Conservation (phyloP, 1,140 invertebrate genomes). For the Microplitis demolitor region DNA sequence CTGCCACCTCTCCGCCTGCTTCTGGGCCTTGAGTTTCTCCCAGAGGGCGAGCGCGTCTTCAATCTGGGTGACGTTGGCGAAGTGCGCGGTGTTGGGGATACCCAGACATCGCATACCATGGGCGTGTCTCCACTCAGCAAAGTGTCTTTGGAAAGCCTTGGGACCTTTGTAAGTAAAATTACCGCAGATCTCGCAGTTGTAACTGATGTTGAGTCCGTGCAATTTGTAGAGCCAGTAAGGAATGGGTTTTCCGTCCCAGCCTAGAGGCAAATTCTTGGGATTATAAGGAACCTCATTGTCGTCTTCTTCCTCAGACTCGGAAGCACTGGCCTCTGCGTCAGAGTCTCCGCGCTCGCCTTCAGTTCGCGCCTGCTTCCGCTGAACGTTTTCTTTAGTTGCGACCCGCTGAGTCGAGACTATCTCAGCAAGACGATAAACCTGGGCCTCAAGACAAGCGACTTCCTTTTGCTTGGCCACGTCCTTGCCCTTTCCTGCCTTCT, state of each 20-base stretch:
- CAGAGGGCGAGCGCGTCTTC: constrained; percentile 97
- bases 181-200: constrained; percentile 99
- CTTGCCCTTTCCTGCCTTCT: constrained; percentile 68
- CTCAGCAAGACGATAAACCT: constrained; percentile 86
- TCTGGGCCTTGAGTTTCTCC: constrained; percentile 95
- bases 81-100: constrained; percentile 99
- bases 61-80: constrained; percentile 99
- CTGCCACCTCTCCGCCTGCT: constrained; percentile 94
- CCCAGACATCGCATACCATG: constrained; percentile 99
- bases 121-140: constrained; percentile 99
- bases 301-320: constrained; percentile 84
- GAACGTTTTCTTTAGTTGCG: constrained; percentile 97
- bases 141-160: constrained; percentile 99
- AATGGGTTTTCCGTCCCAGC: constrained; percentile 99
- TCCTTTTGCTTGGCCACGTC: constrained; percentile 80
- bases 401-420: constrained; percentile 81
- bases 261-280: constrained; percentile 97
- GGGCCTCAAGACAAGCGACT: constrained; percentile 84
- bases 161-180: constrained; percentile 99
- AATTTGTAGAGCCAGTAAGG: constrained; percentile 99
- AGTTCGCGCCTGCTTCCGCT: constrained; percentile 95
- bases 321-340: constrained; percentile 86
- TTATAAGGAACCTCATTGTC: constrained; percentile 97
- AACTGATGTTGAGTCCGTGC: constrained; percentile 98
- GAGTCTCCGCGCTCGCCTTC: constrained; percentile 93